These are phyloP conservation scores for Paradoxurus hermaphroditus DNA, from an alignment of 2,113 vertebrate species.

Conservation along the genomic window DNA sequence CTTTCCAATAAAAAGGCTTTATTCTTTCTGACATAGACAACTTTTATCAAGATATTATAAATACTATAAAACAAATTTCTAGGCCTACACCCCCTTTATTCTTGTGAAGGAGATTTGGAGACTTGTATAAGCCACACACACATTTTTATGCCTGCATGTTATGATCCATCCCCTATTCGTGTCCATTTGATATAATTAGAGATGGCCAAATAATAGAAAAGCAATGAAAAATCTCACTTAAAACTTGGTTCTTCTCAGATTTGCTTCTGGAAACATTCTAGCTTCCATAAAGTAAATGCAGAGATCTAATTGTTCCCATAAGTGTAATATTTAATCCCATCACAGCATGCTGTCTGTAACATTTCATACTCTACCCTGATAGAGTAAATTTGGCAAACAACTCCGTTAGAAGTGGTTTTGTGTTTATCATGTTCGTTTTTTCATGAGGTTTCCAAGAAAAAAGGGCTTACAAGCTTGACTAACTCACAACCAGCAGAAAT, in stretches of 20 bases:
- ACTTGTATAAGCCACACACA: not conserved
- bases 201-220: not conserved
- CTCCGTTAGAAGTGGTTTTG: slow-evolving; percentile 62
- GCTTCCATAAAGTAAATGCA: slow-evolving; percentile 28
- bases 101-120: not conserved
- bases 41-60: not conserved
- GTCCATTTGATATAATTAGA: not conserved
- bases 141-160: not conserved
- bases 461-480: slow-evolving; percentile 63
- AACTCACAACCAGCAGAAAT: slow-evolving; percentile 64
- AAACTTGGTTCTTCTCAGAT: not conserved
- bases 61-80: not conserved
- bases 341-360: not conserved
- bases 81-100: not conserved
- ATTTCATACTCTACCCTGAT: slow-evolving; percentile 43
- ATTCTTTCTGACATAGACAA: not conserved
- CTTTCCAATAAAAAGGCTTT: not conserved
- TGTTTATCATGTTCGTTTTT: slow-evolving; percentile 46
- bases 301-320: slow-evolving; percentile 32
- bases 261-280: slow-evolving; percentile 43
- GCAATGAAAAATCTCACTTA: not conserved
- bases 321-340: slow-evolving; percentile 49
- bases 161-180: not conserved
- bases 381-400: slow-evolving; percentile 59
- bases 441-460: slow-evolving; percentile 60